Conservation (phyloP, 2,797 vertebrate genomes). For the Schizopygopsis malacanthus region DNA sequence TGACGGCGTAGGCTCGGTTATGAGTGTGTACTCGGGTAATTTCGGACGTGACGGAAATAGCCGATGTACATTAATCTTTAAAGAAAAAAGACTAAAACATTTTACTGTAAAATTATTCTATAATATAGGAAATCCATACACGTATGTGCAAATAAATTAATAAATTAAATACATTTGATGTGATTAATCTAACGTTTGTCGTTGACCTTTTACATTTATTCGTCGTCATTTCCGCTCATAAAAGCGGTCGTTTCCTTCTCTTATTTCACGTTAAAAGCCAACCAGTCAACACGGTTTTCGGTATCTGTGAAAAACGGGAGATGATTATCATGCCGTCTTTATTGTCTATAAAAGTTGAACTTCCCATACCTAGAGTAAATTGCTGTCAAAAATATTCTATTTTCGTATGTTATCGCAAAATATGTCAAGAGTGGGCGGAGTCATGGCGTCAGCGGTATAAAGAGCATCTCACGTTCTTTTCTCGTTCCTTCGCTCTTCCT, state of each 20-base stretch:
- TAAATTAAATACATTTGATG: background rate
- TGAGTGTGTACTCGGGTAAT: slow-evolving; percentile 61
- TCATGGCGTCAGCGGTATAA: slow-evolving; percentile 56
- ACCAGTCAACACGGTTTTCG: background rate
- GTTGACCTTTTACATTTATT: slow-evolving; percentile 16
- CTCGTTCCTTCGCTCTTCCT: slow-evolving; percentile 68
- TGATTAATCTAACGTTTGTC: background rate
- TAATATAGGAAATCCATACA: background rate
- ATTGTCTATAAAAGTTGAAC: background rate
- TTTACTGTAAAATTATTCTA: background rate
- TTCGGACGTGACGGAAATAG: slow-evolving; percentile 57
- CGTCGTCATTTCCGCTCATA: slow-evolving; percentile 29
- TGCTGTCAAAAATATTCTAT: background rate
- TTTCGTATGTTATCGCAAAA: background rate
- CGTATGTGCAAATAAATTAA: background rate
- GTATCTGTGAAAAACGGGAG: background rate
- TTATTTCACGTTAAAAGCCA: slow-evolving; percentile 21
- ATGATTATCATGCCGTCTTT: background rate
- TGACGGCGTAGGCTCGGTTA: slow-evolving; percentile 49
- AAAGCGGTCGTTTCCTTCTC: background rate
- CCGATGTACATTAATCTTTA: slow-evolving; percentile 6
- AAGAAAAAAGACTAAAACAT: background rate
- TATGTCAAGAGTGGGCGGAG: slow-evolving; percentile 30
- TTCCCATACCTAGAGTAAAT: background rate
- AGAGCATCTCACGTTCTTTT: slow-evolving; percentile 24